A percentile compares a stretch with the other conserved stretches of the same genome.
These are phyloP conservation scores for Poeciliopsis paucimaculata DNA, from an alignment of 2,797 vertebrate species.

Conservation along the genomic window DNA sequence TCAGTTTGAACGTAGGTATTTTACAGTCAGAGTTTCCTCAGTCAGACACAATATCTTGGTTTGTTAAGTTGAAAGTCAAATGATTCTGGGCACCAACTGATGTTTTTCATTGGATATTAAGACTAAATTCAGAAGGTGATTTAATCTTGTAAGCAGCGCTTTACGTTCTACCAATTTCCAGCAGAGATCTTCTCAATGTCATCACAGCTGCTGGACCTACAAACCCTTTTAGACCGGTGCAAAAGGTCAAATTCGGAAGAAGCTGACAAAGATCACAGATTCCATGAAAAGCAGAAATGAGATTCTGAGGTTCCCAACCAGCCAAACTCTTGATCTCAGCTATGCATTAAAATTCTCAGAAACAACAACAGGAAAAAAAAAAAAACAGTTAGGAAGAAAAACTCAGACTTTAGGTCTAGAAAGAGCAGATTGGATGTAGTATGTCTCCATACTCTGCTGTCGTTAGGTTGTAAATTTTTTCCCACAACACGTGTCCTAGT, in stretches of 20 bases:
- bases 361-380: neutral
- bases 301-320: neutral
- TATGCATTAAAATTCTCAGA: neutral
- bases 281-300: slow-evolving; percentile 7
- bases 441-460: neutral
- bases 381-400: neutral
- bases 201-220: neutral
- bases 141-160: neutral
- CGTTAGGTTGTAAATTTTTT: neutral
- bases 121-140: neutral
- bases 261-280: neutral
- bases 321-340: neutral
- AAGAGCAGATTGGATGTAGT: neutral
- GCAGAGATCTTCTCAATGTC: neutral
- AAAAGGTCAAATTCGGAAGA: neutral
- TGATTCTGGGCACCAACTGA: neutral
- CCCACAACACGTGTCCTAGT: neutral
- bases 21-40: neutral
- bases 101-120: neutral
- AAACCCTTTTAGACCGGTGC: neutral
- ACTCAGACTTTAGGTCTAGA: neutral
- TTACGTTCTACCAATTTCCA: neutral
- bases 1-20: neutral
- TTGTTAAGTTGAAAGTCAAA: neutral
- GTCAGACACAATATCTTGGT: neutral